Evolutionary conservation across 2,797 vertebrate species (phyloP).

Genomic region (Paguma larvata): DNA sequence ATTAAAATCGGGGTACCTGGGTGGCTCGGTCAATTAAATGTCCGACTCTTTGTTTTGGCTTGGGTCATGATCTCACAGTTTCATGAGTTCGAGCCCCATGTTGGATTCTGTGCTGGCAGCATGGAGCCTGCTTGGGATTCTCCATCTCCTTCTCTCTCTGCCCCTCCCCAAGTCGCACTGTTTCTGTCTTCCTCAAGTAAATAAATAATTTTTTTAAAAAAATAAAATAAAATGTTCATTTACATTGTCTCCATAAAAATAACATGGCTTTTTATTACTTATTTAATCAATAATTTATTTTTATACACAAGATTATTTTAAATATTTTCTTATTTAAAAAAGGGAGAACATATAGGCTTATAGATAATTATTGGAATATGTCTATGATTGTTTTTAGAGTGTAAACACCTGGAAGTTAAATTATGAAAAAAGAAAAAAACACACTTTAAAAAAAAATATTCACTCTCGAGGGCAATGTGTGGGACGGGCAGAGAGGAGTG

Average conservation of each 20-base stretch:
- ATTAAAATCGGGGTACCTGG: too few species aligned
- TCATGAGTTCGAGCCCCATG: too few species aligned
- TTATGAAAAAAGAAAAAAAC: neutral
- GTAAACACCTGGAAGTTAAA: neutral
- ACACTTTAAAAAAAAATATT: neutral
- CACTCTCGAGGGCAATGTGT: neutral
- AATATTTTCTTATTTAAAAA: neutral
- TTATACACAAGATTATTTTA: neutral
- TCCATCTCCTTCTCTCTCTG: too few species aligned
- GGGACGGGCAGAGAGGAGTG: fast-evolving
- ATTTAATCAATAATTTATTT: neutral
- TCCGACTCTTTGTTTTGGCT: too few species aligned
- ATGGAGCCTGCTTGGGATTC: too few species aligned
- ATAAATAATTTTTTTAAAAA: too few species aligned
- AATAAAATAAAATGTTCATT: neutral
- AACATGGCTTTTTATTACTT: neutral
- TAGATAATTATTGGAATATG: neutral
- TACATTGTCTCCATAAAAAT: neutral
- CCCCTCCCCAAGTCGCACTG: too few species aligned
- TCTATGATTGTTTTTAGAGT: neutral
- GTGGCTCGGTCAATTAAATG: too few species aligned
- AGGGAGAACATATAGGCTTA: neutral
- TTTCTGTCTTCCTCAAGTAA: too few species aligned
- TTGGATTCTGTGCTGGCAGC: too few species aligned
- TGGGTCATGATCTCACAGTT: too few species aligned